These are phyloP conservation scores for Leptocoma aspasia DNA, from an alignment of 2,113 vertebrate species.

Conservation along the genomic window DNA sequence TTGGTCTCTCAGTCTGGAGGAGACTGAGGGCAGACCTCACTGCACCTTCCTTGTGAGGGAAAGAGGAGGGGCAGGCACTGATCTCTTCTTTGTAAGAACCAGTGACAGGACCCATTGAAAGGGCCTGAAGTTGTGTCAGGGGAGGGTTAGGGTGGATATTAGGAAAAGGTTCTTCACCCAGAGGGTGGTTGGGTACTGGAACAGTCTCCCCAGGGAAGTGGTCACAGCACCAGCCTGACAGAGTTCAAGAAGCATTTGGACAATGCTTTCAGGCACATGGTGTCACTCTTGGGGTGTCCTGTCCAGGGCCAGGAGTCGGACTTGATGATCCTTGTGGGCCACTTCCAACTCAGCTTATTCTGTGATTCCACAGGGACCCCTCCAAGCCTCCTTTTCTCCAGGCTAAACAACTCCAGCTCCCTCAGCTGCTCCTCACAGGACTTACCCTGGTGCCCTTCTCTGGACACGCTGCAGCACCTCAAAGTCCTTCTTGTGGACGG, in stretches of 20 bases:
- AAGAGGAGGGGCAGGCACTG: not conserved
- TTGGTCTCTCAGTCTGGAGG: not conserved
- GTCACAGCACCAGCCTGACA: not conserved
- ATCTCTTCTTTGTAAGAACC: not conserved
- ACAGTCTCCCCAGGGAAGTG: not conserved
- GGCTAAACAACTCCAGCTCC: not conserved
- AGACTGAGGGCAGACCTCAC: not conserved
- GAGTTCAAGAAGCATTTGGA: not conserved
- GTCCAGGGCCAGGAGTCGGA: not conserved
- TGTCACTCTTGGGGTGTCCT: not conserved
- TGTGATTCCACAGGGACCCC: not conserved
- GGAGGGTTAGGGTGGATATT: not conserved
- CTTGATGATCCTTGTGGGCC: not conserved
- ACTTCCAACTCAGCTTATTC: not conserved
- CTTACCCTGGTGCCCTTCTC: too few relatives aligned
- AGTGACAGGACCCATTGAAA: not conserved
- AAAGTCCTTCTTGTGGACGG: not conserved
- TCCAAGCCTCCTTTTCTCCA: not conserved
- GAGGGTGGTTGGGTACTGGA: not conserved
- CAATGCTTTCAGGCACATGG: not conserved
- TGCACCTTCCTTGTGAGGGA: fast-evolving
- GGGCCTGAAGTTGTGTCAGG: not conserved
- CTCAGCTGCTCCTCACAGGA: not conserved
- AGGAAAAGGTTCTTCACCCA: not conserved
- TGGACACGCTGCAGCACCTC: not conserved